Base-by-base conservation (phyloP, 2,797 vertebrate species). In the Aulostomus chinensis region DNA sequence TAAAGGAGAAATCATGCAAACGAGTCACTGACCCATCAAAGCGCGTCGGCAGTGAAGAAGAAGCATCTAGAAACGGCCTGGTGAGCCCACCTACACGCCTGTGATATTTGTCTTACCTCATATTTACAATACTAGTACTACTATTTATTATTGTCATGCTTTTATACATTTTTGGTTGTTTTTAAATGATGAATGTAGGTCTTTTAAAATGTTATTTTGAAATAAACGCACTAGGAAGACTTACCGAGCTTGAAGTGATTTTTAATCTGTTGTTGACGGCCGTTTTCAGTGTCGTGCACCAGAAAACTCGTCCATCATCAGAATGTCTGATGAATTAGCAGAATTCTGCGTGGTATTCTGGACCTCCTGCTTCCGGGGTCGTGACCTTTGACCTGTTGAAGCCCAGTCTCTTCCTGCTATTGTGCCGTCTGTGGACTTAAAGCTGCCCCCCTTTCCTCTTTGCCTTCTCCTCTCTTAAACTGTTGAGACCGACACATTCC, bases 321-420 rank as follows among this genome's bases (percentile, higher is more conserved):
- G 2, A 48, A 50, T 51, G 29, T 40, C 53, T 68, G 75, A 83
- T 73, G 61, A 82, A 47, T 21, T 38, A 40, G 68, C 66, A 76
- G 52, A 68, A 75, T 52, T 39, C 20, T 40, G 12, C 2, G n/a
- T n/a, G 0, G 17, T 25, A 4, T 43, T 21, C 5, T 31, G 35
- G 47, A 10, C 48, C 18, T 32, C 25, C 37, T 26, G 50, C 32
- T 67, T 73, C 61, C 58, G 45, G 12, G 10, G 24, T 11, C 0
- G 12, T 64, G 70, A 82, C 73, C 78, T 73, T 51, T 74, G 53
- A 26, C 51, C 64, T 45, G 1, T 13, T 1, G 28, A 50, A 61
- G 28, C 54, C 33, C 0, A 1, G 41, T 4, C 58, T 43, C 58
- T 86, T 88, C 87, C 85, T 86, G 76, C 48, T 38, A 82, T 90